These are phyloP conservation scores for Saccopteryx leptura DNA, from an alignment of 2,113 vertebrate genomes.

Conservation along the genomic window DNA sequence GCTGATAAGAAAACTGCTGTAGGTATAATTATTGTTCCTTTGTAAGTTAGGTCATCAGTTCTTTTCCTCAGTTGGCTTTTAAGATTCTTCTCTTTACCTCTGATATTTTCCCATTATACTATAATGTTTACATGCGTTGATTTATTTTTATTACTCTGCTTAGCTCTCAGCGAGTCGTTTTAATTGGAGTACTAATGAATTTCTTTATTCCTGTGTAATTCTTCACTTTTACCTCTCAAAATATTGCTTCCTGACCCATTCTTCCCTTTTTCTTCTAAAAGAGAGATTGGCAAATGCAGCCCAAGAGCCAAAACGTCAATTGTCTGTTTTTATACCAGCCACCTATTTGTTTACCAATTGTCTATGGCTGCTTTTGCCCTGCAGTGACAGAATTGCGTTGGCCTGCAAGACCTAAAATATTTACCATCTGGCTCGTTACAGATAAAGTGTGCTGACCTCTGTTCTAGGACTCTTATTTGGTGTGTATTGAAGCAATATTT, in stretches of 20 bases:
- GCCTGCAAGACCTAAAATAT: background rate
- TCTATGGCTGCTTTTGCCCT: background rate
- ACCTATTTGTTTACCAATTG: background rate
- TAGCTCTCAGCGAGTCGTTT: background rate
- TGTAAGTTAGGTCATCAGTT: conserved; percentile 12
- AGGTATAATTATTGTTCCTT: conserved; percentile 10
- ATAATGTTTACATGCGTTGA: background rate
- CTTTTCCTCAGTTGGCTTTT: conserved; percentile 3
- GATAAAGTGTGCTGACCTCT: background rate
- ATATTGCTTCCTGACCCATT: background rate
- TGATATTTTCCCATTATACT: background rate
- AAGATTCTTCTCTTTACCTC: background rate
- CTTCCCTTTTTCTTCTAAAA: background rate
- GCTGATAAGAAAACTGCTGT: conserved; percentile 8
- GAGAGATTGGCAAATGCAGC: background rate
- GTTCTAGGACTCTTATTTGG: background rate
- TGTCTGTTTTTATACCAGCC: background rate
- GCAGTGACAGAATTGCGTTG: background rate
- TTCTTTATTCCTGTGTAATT: background rate
- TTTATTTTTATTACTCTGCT: background rate
- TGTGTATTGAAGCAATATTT: background rate
- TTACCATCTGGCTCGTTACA: background rate
- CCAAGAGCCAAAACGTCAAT: background rate
- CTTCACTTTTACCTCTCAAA: conserved; percentile 39
- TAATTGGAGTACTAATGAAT: background rate